These are phyloP conservation scores for Hydropotes inermis DNA, from an alignment of 2,113 vertebrate genomes.

Conservation along the genomic window DNA sequence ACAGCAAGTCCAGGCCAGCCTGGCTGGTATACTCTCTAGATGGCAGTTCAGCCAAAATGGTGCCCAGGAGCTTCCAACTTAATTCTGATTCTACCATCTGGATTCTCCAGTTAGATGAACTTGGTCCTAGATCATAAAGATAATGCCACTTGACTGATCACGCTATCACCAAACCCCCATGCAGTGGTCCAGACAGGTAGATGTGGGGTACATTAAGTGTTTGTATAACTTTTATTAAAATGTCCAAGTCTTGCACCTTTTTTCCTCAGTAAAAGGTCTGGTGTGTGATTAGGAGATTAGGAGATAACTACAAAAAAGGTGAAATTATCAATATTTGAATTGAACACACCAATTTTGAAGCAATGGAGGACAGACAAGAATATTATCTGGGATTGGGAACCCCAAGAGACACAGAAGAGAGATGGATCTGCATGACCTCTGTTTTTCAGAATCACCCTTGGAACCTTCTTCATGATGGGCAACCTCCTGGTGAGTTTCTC, in stretches of 20 bases:
- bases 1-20: background rate
- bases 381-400: background rate
- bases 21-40: background rate
- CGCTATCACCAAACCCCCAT: background rate
- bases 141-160: background rate
- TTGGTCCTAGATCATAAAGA: background rate
- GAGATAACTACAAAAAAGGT: background rate
- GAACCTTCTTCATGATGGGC: background rate
- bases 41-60: background rate
- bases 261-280: background rate
- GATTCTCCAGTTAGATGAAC: background rate
- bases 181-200: background rate
- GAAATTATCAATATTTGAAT: background rate
- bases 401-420: background rate
- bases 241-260: background rate
- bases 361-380: background rate
- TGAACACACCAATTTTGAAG: background rate
- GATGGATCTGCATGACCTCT: background rate
- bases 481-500: background rate
- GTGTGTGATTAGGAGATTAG: background rate
- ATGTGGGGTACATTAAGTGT: background rate
- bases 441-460: background rate
- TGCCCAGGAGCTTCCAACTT: background rate
- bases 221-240: background rate
- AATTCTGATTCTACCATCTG: background rate